A percentile compares a stretch with the other conserved stretches of the same genome.
Evolutionary conservation across 2,888 invertebrate species (phyloP).

Genomic region (Polymixis flavicincta): DNA sequence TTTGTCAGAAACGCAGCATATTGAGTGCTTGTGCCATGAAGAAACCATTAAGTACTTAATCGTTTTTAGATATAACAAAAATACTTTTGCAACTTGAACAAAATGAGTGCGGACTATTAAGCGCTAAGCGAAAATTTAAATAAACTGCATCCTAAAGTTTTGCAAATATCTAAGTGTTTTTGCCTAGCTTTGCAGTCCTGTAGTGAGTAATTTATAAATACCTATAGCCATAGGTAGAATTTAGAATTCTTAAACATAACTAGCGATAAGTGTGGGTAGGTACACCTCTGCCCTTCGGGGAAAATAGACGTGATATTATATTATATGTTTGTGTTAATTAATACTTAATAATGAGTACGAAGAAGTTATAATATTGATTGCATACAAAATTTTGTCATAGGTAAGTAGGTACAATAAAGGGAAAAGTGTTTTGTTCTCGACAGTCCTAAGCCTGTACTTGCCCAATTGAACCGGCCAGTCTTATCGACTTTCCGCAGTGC

Average conservation of each 20-base stretch:
- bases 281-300: not conserved
- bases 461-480: slow-evolving; percentile 60
- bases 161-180: not conserved
- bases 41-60: not conserved
- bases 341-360: not conserved
- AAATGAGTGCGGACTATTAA: slow-evolving; percentile 5
- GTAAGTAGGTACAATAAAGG: not conserved
- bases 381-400: not conserved
- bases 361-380: not conserved
- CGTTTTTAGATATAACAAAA: not conserved
- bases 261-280: not conserved
- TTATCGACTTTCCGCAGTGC: slow-evolving; percentile 54
- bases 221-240: not conserved
- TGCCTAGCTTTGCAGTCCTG: not conserved
- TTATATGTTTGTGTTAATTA: not conserved
- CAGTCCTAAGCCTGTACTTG: slow-evolving; percentile 43
- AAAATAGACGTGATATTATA: not conserved
- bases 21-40: slow-evolving; percentile 22
- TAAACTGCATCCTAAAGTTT: not conserved
- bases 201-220: slow-evolving; percentile 27
- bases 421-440: slow-evolving; percentile 47
- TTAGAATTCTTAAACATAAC: not conserved
- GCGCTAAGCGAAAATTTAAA: not conserved
- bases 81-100: not conserved
- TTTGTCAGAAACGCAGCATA: slow-evolving; percentile 6